A percentile compares a stretch with the other conserved stretches of the same genome.
phyloP scores from a whole-genome alignment of 2,888 invertebrate genomes.

The Drosophila ustulata region DNA sequence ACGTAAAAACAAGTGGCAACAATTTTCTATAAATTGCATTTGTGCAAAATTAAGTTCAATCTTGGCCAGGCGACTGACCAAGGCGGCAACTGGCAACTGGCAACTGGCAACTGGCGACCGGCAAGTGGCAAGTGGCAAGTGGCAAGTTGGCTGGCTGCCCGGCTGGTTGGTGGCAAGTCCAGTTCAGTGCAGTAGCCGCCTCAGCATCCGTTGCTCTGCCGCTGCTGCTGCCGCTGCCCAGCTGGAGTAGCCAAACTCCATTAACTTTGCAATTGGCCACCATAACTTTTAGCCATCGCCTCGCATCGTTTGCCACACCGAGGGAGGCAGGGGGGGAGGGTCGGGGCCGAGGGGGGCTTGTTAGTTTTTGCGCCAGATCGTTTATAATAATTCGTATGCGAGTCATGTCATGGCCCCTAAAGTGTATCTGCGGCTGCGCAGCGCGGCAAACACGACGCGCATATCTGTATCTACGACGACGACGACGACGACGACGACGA shows the following conservation, averaged over 20 bases:
- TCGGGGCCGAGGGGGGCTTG: conserved; percentile 38
- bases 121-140: conserved; percentile 39
- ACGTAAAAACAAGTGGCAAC: conserved; percentile 82
- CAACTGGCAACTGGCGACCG: conserved; percentile 4
- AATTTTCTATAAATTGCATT: conserved; percentile 82
- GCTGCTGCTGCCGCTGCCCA: conserved; percentile 40
- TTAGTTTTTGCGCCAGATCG: conserved; percentile 80
- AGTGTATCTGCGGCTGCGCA: conserved; percentile 78
- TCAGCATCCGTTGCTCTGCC: conserved; percentile 64
- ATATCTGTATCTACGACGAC: conserved; percentile 71
- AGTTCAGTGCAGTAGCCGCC: conserved; percentile 41
- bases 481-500: background rate
- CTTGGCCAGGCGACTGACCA: conserved; percentile 47
- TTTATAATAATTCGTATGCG: conserved; percentile 82
- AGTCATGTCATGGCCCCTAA: conserved; percentile 83
- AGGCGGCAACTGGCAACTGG: conserved; percentile 13
- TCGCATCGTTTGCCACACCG: conserved; percentile 32
- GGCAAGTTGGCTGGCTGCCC: background rate
- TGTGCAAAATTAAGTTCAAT: conserved; percentile 81
- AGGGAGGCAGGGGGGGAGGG: background rate
- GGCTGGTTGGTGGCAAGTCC: conserved; percentile 27
- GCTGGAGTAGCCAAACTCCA: conserved; percentile 82
- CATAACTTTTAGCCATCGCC: conserved; percentile 71
- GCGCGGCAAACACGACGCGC: conserved; percentile 64
- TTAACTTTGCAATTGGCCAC: conserved; percentile 82